Evolutionary conservation across 2,888 invertebrate species (phyloP), one percentile per base, ranked within the genome.

Genomic region (Apodemia hepburni): DNA sequence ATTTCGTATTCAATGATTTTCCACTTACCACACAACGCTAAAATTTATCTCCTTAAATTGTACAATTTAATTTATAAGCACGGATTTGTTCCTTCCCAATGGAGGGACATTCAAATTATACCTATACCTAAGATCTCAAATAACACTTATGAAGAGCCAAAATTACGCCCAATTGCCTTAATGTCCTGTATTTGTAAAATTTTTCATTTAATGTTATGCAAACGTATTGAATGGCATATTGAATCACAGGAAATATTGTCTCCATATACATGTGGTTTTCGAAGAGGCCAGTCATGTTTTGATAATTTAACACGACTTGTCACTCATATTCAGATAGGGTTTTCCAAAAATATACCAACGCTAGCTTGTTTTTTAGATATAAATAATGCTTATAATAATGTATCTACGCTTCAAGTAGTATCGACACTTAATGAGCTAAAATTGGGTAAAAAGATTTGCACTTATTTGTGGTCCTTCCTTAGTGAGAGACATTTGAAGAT

Each of bases 321-420:
- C 5, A 35, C 65, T 12, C 5, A 58, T 22, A 60, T 65, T 47
- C 64, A 65, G 38, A 61, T 64, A 6, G 68, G 62, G 9, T 65
- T 66, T 11, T 57, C 62, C 15, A 61, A 65, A 33, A 59, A 64
- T 59, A 17, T 12, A 3, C n/a, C 42, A 1, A 65, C 65, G 9
- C 7, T 66, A 6, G 63, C 27, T 22, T 64, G 61, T 22, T 66
- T 68, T 63, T 11, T 66, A 18, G 68, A 68, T 33, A 62, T 66
- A 11, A 57, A 66, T 38, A 61, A 62, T 47, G 64, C 65, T 8
- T 49, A 49, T 29, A 60, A 60, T 29, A 65, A 66, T 18, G 47
- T 66, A 17, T 22, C 49, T 27, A 35, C 61, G 4, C 27, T 11
- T 11, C 11, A 17, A 15, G n/a, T 66, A 15, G 22, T 61, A 6